Evolutionary conservation across 2,797 vertebrate genomes (phyloP), one percentile per base, ranked within the genome.

Genomic region (Siniperca obscura): DNA sequence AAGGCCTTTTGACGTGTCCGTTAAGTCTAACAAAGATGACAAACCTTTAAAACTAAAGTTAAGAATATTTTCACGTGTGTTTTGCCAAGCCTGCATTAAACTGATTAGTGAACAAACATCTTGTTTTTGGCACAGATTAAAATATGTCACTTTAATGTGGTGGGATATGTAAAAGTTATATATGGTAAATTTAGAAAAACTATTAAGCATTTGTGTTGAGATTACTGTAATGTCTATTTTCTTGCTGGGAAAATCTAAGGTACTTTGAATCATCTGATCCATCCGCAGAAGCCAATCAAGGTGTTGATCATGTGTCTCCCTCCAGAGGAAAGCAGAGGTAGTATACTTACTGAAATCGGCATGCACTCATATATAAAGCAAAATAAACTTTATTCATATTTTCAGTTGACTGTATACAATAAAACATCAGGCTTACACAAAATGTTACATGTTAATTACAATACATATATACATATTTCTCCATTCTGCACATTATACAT

Each of bases 301-400:
- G 70, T 59, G 76, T 68, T 1, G 5, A 73, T 75, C 27, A 76
- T 53, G 56, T 81, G 88, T 79, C 84, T 89, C 90, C 89, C 85
- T 90, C 90, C 57, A 92, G 84, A 91, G 90, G 87, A 88, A 64
- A 38, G 11, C 16, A 52, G 10, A 42, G 69, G 86, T 62, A 89
- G 21, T 80, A 40, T 40, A 74, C 8, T 38, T 14, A 22, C 5
- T 62, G n/a, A 78, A 70, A 55, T 66, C 30, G 68, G 16, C 25
- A 68, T 25, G 7, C 9, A 0, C 30, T 59, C 17, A 25, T 21
- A 5, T 17, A 19, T 74, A 56, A 44, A 19, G 56, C 36, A 88
- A 92, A 91, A 90, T 87, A 91, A 82, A 84, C 69, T 91, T 91
- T 94, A 93, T 93, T 93, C 0, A 69, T 65, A 73, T 70, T 70